Evolutionary conservation across 2,797 vertebrate species (phyloP).

Genomic region (Iguana delicatissima): DNA sequence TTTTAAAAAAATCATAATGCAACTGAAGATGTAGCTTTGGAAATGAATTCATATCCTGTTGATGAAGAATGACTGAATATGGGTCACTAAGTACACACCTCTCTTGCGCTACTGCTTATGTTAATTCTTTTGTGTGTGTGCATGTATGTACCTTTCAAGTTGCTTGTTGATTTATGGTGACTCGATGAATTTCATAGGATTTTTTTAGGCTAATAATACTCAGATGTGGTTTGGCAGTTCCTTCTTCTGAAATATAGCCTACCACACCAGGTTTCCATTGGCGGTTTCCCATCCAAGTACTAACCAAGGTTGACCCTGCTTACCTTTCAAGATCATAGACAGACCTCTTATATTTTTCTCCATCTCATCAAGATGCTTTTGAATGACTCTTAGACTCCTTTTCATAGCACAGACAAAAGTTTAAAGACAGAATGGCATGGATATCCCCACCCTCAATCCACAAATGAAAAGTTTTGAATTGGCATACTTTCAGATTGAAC

Average conservation of each 20-base stretch:
- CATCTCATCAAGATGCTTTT: accelerated
- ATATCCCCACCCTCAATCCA: neutral
- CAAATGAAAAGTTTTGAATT: neutral
- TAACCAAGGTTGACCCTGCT: too few species aligned
- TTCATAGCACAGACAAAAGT: neutral
- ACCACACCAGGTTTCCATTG: too few species aligned
- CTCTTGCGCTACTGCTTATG: neutral
- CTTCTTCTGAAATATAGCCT: too few species aligned
- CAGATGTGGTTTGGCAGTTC: too few species aligned
- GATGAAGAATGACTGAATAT: neutral
- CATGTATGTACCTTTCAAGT: too few species aligned
- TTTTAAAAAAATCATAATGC: neutral
- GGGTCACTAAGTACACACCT: neutral
- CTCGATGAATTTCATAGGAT: too few species aligned
- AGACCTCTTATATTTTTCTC: neutral
- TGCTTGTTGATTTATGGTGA: too few species aligned
- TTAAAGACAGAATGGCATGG: neutral
- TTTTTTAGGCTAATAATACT: too few species aligned
- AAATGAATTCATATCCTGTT: neutral
- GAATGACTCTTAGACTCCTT: neutral
- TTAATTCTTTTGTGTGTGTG: too few species aligned
- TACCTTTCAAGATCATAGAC: too few species aligned
- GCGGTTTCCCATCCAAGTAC: too few species aligned
- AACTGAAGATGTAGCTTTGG: neutral
- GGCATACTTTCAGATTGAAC: accelerated